Conservation (phyloP, 2,888 invertebrate species). For the Epicampocera succincta region DNA sequence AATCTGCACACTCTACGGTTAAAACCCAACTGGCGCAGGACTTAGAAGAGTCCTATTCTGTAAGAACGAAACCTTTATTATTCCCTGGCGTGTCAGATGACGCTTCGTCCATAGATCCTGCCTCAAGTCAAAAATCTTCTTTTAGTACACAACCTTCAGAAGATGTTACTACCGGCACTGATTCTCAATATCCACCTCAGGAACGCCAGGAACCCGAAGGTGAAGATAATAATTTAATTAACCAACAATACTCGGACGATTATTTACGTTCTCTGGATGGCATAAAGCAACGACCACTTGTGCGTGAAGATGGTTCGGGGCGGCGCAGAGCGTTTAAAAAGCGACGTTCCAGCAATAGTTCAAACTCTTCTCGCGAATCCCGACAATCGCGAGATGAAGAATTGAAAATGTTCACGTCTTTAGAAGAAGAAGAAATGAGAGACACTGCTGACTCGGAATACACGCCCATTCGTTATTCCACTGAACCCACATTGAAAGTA, state of each 20-base stretch:
- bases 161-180: slow-evolving; percentile 70
- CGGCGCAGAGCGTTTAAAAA: slow-evolving; percentile 85
- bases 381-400: slow-evolving; percentile 86
- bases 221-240: slow-evolving; percentile 76
- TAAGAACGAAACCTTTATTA: slow-evolving; percentile 74
- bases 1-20: slow-evolving; percentile 73
- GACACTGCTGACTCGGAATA: slow-evolving; percentile 76
- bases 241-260: slow-evolving; percentile 80
- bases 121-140: slow-evolving; percentile 76
- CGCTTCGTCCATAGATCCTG: slow-evolving; percentile 78
- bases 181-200: slow-evolving; percentile 78
- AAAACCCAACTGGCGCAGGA: slow-evolving; percentile 80
- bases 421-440: slow-evolving; percentile 84
- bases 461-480: slow-evolving; percentile 78
- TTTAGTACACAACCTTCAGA: slow-evolving; percentile 78
- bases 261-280: slow-evolving; percentile 85
- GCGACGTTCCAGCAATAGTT: slow-evolving; percentile 83
- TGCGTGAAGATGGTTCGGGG: slow-evolving; percentile 85
- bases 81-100: slow-evolving; percentile 79
- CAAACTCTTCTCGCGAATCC: slow-evolving; percentile 84
- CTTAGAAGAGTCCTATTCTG: slow-evolving; percentile 73
- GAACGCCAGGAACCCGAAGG: slow-evolving; percentile 83
- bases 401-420: slow-evolving; percentile 85
- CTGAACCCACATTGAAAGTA: slow-evolving; percentile 78
- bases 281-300: slow-evolving; percentile 84